Percentiles rank a stretch among this genome's conserved stretches.
Evolutionary conservation across 2,888 invertebrate species (phyloP).

Genomic region (Biston betularia): DNA sequence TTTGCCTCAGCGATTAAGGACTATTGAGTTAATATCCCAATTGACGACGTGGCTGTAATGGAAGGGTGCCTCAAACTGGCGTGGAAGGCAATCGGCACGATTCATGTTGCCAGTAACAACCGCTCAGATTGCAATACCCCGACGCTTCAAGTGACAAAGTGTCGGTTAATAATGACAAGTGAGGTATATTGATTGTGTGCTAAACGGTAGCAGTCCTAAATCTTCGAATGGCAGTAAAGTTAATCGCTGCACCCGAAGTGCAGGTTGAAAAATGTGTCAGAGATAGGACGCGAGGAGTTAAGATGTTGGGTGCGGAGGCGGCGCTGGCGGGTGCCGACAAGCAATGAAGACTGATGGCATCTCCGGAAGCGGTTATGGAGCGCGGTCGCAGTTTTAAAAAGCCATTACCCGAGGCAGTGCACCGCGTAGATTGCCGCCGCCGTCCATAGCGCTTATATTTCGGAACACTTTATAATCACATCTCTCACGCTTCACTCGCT

Average conservation of each 20-base stretch:
- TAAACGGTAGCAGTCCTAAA: background rate
- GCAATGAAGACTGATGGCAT: conserved; percentile 86
- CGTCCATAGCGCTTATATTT: conserved; percentile 77
- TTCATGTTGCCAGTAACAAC: conserved; percentile 56
- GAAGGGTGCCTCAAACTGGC: conserved; percentile 64
- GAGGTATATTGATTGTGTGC: conserved; percentile 12
- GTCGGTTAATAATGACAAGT: conserved; percentile 32
- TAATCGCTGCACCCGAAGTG: conserved; percentile 56
- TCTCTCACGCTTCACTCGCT: conserved; percentile 84
- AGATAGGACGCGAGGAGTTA: conserved; percentile 78
- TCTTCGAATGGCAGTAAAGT: conserved; percentile 49
- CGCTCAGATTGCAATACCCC: conserved; percentile 45
- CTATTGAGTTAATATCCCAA: conserved; percentile 80
- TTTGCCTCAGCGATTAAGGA: conserved; percentile 76
- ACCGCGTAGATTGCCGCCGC: conserved; percentile 79
- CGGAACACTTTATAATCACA: conserved; percentile 86
- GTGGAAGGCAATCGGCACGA: conserved; percentile 55
- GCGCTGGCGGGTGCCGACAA: conserved; percentile 82
- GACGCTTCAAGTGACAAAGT: conserved; percentile 35
- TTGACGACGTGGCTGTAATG: conserved; percentile 71
- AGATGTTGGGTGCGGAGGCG: conserved; percentile 66
- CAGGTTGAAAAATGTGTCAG: conserved; percentile 67
- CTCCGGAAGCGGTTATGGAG: conserved; percentile 84
- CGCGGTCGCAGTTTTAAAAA: conserved; percentile 87
- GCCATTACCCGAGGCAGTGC: conserved; percentile 84